Conservation (phyloP, 2,888 invertebrate species). For the Drosophila fungiperda region DNA sequence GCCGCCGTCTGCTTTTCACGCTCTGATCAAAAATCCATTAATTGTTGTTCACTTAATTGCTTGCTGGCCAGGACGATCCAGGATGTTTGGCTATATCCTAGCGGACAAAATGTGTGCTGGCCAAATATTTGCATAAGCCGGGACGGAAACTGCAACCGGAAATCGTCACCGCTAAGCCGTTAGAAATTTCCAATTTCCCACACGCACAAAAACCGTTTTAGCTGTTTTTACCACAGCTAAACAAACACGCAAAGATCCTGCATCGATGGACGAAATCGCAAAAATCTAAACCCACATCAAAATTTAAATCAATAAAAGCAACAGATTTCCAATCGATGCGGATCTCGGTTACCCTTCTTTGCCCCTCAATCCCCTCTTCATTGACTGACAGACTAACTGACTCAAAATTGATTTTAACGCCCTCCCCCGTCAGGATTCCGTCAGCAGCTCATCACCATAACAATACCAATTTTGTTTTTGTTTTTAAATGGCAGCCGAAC, state of each 20-base stretch:
- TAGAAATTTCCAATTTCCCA: slow-evolving; percentile 44
- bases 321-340: slow-evolving; percentile 63
- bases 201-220: slow-evolving; percentile 44
- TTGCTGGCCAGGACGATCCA: slow-evolving; percentile 33
- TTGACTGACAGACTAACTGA: slow-evolving; percentile 39
- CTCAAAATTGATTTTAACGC: slow-evolving; percentile 70
- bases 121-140: slow-evolving; percentile 75
- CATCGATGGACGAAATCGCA: slow-evolving; percentile 9
- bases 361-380: neutral
- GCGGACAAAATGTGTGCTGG: slow-evolving; percentile 14
- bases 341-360: slow-evolving; percentile 9
- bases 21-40: slow-evolving; percentile 75
- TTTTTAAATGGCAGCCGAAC: slow-evolving; percentile 16
- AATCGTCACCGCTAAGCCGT: slow-evolving; percentile 43
- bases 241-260: slow-evolving; percentile 41
- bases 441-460: slow-evolving; percentile 72
- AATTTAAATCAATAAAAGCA: slow-evolving; percentile 47
- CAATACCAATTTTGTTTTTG: slow-evolving; percentile 14
- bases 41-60: slow-evolving; percentile 41
- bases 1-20: slow-evolving; percentile 50
- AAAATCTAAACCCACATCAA: slow-evolving; percentile 59
- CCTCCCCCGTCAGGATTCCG: slow-evolving; percentile 24
- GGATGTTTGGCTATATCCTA: slow-evolving; percentile 4
- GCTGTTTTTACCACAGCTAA: slow-evolving; percentile 55
- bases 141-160: slow-evolving; percentile 72